Evolutionary conservation across 2,113 vertebrate genomes (phyloP), one percentile per base, ranked within the genome.

Genomic region (Ploceus nigricollis): DNA sequence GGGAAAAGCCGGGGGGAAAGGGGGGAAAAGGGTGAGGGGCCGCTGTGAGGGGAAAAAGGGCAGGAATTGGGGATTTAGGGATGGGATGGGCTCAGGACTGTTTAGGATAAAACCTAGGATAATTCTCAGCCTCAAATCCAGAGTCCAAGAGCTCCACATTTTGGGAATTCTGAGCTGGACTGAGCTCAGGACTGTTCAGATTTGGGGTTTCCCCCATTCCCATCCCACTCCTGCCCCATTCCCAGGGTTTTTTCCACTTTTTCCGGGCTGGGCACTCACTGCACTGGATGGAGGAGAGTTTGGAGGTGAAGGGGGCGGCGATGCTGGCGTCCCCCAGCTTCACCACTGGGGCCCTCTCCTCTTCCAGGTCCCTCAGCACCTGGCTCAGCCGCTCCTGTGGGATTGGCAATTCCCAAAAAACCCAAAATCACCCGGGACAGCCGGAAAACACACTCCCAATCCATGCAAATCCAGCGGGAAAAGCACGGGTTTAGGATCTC

Each of bases 301-400:
- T 99, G 83, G 99, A 99, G 76, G 99, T 99, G 88, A 99, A 99
- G 16, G 99, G 99, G 2, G 99, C 99, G 1, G 99, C 99, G 2
- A 99, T 99, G 90, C 99, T 99, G 97, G 99, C 99, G 1, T 99
- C 99, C 1, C 99, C 99, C 92, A 99, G 92, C 95, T 99, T 99
- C 87, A 99, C 99, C 4, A 99, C 98, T 5, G 99, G 99, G 0
- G 98, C 96, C 30, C 98, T 98, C 57, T 99, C 99, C 9, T 99
- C 99, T 82, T 99, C 99, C 33, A 99, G 95, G n/a, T 99, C 99
- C 89, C 98, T 98, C 57, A 99, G 97, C 23, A 99, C 99, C 94
- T 99, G 99, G 95, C 98, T 99, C 78, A 99, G 98, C 60, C 99
- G 97, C 91, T 99, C 99, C 87, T 89, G 84, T 0, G 10, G 72